Base-by-base conservation (phyloP, 2,888 invertebrate species). In the Drosophila emarginata region DNA sequence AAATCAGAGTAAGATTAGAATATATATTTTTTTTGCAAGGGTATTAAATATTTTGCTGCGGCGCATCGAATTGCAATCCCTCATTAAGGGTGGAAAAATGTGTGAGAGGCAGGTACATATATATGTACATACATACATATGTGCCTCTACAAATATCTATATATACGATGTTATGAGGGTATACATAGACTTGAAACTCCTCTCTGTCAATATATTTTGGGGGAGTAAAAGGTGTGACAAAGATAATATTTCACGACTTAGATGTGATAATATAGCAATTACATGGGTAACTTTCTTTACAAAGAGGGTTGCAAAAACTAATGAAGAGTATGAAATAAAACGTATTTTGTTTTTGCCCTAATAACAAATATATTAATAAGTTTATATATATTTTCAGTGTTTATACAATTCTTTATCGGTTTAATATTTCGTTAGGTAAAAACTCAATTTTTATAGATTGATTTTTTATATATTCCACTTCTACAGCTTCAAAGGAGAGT, bases 41-140 rank as follows among this genome's bases (percentile, higher is more conserved):
- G 53, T 60, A 70, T 68, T 56, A 61, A 61, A 51, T 23, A 32
- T 28, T 53, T 64, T 62, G 61, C 68, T 65, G 72, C 67, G 80
- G 40, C 86, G 64, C 75, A 80, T 87, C 75, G 82, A 85, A 79
- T 71, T 74, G 86, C 82, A 83, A 74, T 73, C 68, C 76, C 86
- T 85, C 86, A 83, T 87, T 87, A 81, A 72, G 82, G 82, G 82
- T 87, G 79, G 87, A 82, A 83, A 79, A 58, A 53, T 26, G 36
- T 73, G 58, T 53, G 60, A 53, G 60, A 52, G 39, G 23, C 53
- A 37, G 51, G 61, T 61, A 59, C n/a, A n/a, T n/a, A n/a, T n/a
- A n/a, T n/a, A n/a, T n/a, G n/a, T n/a, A n/a, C n/a, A n/a, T n/a
- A n/a, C n/a, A n/a, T n/a, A n/a, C n/a, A n/a, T 59, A 45, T 53